Evolutionary conservation across 1,140 invertebrate species (phyloP).

Genomic region (Lepeophtheirus salmonis): DNA sequence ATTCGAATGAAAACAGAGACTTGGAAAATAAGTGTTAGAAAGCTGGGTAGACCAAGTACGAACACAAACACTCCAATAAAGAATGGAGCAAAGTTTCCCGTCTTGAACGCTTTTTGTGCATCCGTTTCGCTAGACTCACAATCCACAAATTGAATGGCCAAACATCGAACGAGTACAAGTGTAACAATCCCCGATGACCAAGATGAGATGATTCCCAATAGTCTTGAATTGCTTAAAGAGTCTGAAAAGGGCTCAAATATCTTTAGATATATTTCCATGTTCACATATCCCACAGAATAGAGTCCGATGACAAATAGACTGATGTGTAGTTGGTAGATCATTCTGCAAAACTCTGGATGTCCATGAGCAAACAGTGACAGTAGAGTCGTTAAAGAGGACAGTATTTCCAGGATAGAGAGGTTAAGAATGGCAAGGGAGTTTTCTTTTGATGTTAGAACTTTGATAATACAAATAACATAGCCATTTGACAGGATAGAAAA

Average conservation of each 20-base stretch:
- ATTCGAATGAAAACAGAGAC: not conserved
- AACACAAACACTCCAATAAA: not conserved
- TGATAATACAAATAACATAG: not conserved
- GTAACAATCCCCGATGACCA: not conserved
- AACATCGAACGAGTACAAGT: not conserved
- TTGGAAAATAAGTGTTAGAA: not conserved
- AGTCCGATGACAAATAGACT: not conserved
- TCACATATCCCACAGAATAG: not conserved
- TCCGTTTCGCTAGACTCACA: not conserved
- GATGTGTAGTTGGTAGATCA: too few species aligned
- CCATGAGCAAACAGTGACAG: too few species aligned
- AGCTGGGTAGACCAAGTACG: not conserved
- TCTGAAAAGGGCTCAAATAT: not conserved
- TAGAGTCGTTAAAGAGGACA: not conserved
- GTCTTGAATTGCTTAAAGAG: not conserved
- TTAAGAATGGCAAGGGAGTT: not conserved
- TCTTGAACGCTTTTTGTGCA: not conserved
- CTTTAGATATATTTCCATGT: not conserved
- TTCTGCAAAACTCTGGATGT: too few species aligned
- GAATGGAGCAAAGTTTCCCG: not conserved
- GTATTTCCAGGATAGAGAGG: not conserved
- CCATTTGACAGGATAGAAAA: not conserved
- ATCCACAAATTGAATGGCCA: not conserved
- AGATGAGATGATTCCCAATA: not conserved
- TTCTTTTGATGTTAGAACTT: not conserved